Evolutionary conservation across 1,140 invertebrate genomes (phyloP).

Genomic region (Hycleus cichorii): DNA sequence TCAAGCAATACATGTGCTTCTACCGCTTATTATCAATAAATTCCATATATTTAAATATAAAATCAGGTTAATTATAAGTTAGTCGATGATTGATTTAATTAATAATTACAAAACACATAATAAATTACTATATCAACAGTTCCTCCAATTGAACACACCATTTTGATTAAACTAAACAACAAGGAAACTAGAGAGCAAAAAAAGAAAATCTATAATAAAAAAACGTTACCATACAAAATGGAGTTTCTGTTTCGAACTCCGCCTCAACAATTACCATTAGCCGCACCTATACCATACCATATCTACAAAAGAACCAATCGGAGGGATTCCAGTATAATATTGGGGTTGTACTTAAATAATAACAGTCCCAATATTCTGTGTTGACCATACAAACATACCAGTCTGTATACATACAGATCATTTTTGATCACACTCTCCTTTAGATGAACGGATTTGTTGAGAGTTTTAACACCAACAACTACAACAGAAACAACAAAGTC

Average conservation of each 20-base stretch:
- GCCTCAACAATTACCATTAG: conserved; percentile 6
- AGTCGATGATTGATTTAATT: too few species aligned
- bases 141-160: too few species aligned
- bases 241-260: conserved; percentile 6
- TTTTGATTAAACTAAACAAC: too few species aligned
- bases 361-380: conserved; percentile 4
- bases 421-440: conserved; percentile 14
- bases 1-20: too few species aligned
- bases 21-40: too few species aligned
- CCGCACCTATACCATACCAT: conserved; percentile 6
- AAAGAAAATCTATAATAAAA: neutral
- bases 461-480: neutral
- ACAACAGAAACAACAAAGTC: conserved; percentile 4
- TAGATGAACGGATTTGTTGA: conserved; percentile 14
- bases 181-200: too few species aligned
- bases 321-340: neutral
- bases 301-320: conserved; percentile 4
- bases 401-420: neutral
- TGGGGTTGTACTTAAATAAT: conserved; percentile 7
- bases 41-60: too few species aligned
- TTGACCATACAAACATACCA: neutral
- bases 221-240: conserved; percentile 12
- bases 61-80: too few species aligned
- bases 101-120: too few species aligned
- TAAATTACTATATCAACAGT: too few species aligned